Evolutionary conservation across 2,113 vertebrate species (phyloP), one percentile per base, ranked within the genome.

Genomic region (Saguinus midas): DNA sequence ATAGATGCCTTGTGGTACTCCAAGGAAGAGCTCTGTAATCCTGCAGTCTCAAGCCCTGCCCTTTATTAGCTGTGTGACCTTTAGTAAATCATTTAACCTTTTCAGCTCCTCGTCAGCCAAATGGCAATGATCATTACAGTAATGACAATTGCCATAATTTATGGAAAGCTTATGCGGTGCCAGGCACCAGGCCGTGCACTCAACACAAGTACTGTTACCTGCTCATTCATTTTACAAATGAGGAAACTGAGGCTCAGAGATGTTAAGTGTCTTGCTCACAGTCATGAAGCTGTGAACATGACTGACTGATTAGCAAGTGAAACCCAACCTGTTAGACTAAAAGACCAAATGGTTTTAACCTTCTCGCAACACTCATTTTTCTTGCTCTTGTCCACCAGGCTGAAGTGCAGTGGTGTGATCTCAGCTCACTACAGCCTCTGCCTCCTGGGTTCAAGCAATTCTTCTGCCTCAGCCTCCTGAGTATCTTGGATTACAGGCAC

Each of bases 191-290:
- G 14, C 37, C 73, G 10, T n/a, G 6, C 14, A 37, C 7, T 25
- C 3, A 14, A 40, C 21, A 2, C 55, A 40, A 40, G 61, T 61
- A 43, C 20, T 85, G 8, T 86, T 43, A 70, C 52, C 86, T 86
- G n/a, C n/a, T 86, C 37, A 75, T 76, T 96, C 64, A 18, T 81
- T 96, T 81, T 32, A 66, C 48, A 83, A 32, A 43, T 78, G 37
- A 87, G 55, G 52, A 89, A 79, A 87, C 75, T 35, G 57, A 90
- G 87, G 25, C 50, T 91, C 68, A 66, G 79, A 95, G 50, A 86
- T 25, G 0, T 48, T 55, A 75, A 35, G 50, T 64, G 50, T 23
- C 10, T 57, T 48, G 55, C 55, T 73, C 9, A 43, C 6, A 64
- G 16, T 90, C 35, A 5, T 16, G 21, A 61, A 81, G 14, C 72